Evolutionary conservation across 2,113 vertebrate genomes (phyloP).

Genomic region (Burhinus oedicnemus): DNA sequence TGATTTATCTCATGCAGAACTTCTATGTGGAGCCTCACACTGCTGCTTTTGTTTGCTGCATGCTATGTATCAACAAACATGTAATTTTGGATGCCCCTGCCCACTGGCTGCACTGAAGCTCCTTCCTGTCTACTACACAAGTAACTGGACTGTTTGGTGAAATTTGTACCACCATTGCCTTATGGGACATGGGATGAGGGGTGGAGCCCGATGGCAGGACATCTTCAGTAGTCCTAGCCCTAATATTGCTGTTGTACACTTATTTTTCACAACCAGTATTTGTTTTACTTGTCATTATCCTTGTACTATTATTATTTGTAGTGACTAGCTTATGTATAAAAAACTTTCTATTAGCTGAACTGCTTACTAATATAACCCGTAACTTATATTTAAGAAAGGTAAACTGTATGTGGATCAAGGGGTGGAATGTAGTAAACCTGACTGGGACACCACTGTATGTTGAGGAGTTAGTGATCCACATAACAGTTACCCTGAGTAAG

Average conservation of each 20-base stretch:
- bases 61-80: neutral
- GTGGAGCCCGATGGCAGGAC: neutral
- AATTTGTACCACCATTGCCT: neutral
- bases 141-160: neutral
- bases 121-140: neutral
- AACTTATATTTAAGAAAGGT: neutral
- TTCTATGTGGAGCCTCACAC: neutral
- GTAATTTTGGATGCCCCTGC: neutral
- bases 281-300: neutral
- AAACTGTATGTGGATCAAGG: neutral
- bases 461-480: neutral
- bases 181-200: neutral
- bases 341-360: neutral
- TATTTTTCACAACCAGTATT: neutral
- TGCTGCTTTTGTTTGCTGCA: neutral
- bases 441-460: neutral
- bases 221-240: neutral
- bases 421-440: neutral
- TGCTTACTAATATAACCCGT: neutral
- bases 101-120: neutral
- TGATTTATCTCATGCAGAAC: neutral
- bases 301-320: neutral
- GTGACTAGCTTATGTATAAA: neutral
- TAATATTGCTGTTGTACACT: neutral
- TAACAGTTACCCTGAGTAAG: neutral